These are phyloP conservation scores for Chrysogorgia sp. DNA, from an alignment of 92 coral and sea anemone genomes.

Conservation along the genomic window DNA sequence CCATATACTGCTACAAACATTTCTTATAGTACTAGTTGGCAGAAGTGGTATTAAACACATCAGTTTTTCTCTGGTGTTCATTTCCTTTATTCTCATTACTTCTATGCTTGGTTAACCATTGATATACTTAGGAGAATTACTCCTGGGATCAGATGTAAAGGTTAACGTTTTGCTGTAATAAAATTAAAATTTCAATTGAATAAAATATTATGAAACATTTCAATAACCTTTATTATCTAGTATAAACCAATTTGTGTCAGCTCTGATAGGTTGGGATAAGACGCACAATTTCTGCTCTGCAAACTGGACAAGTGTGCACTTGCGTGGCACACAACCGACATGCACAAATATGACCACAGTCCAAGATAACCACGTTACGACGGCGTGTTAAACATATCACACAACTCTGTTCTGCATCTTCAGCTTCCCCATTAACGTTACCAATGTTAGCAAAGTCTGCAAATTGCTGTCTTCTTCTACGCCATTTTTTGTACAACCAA, in stretches of 20 bases:
- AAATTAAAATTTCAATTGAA: no score
- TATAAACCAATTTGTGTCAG: not conserved
- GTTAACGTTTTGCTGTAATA: no score
- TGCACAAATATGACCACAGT: constrained; percentile 96
- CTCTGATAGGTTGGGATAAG: constrained; percentile 75
- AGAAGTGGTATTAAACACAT: no score
- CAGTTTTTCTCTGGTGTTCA: no score
- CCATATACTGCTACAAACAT: no score
- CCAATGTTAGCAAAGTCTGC: constrained; percentile 25
- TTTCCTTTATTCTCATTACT: no score
- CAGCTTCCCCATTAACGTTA: constrained; percentile 48
- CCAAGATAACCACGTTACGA: constrained; percentile 89
- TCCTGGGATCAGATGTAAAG: no score
- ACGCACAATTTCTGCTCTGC: constrained; percentile 76
- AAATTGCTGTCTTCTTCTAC: constrained; percentile 61
- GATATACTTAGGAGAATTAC: no score
- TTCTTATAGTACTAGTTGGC: no score
- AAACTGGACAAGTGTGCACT: constrained; percentile 83
- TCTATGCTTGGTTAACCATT: no score
- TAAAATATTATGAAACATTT: not conserved
- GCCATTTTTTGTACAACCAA: constrained; percentile 71
- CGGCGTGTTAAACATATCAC: constrained; percentile 86
- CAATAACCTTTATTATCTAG: not conserved
- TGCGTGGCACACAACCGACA: constrained; percentile 76
- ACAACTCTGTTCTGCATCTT: constrained; percentile 62